Evolutionary conservation across 2,797 vertebrate species (phyloP).

Genomic region (Synaphobranchus kaupii): DNA sequence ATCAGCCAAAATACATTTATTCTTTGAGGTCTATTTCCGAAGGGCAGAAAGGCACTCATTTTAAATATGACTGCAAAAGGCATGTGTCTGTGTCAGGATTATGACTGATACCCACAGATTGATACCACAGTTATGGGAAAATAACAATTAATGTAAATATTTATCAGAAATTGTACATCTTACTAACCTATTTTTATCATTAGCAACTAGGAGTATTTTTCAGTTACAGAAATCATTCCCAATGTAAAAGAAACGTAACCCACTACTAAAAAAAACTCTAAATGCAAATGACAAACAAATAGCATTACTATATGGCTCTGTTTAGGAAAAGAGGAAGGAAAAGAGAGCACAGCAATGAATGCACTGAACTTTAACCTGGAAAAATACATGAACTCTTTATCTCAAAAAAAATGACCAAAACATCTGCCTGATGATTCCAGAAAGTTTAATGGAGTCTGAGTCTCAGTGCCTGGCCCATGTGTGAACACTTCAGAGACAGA

Average conservation of each 20-base stretch:
- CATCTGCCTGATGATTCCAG: not conserved
- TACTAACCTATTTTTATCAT: not conserved
- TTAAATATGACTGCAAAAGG: not conserved
- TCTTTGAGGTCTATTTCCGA: not conserved
- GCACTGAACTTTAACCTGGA: not conserved
- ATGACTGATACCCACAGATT: not conserved
- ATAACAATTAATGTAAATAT: not conserved
- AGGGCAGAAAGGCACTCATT: not conserved
- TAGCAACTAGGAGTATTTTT: not conserved
- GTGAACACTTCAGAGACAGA: not conserved
- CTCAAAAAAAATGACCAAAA: not conserved
- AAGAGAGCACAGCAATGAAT: not conserved
- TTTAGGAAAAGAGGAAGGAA: no score
- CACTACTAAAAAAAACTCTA: not conserved
- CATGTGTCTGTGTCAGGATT: not conserved
- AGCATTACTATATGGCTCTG: not conserved
- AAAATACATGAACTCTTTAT: not conserved
- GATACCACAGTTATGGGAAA: not conserved
- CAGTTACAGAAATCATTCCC: not conserved
- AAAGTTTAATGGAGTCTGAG: not conserved
- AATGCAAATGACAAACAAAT: not conserved
- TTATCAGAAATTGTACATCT: not conserved
- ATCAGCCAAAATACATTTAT: no score
- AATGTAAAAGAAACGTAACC: not conserved
- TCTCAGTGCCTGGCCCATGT: not conserved